Conservation (phyloP, 1,140 invertebrate genomes). For the Anastrepha ludens region DNA sequence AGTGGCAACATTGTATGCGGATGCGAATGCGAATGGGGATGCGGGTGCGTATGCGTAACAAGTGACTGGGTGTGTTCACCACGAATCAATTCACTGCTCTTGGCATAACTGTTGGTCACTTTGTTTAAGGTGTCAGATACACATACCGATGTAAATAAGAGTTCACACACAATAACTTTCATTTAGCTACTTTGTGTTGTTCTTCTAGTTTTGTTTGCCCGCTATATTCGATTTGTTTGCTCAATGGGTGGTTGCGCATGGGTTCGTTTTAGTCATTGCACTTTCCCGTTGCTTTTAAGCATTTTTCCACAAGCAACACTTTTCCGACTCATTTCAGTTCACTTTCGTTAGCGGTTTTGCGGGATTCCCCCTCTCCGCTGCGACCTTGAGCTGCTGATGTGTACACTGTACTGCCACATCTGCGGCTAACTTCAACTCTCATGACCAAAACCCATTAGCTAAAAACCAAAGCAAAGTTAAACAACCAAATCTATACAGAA, state of each 20-base stretch:
- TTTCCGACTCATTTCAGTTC: neutral
- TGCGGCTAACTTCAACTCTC: neutral
- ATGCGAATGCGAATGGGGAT: neutral
- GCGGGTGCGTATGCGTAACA: constrained; percentile 29
- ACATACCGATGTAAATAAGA: neutral
- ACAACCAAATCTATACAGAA: neutral
- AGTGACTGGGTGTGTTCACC: constrained; percentile 17
- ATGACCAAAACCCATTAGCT: neutral
- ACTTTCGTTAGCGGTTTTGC: neutral
- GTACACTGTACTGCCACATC: neutral
- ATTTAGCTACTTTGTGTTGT: neutral
- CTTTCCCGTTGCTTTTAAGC: no score
- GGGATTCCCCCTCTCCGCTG: neutral
- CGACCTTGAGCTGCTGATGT: neutral
- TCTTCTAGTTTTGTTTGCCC: neutral
- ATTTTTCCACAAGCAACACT: neutral
- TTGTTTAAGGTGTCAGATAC: neutral
- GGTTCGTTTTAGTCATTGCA: no score
- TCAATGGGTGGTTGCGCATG: neutral
- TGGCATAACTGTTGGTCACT: neutral
- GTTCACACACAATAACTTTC: neutral
- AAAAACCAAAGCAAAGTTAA: neutral
- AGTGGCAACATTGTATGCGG: neutral
- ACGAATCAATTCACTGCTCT: neutral
- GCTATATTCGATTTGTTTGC: neutral